phyloP scores from a whole-genome alignment of 2,888 invertebrate species.

The Rhagophthalmus giganteus region DNA sequence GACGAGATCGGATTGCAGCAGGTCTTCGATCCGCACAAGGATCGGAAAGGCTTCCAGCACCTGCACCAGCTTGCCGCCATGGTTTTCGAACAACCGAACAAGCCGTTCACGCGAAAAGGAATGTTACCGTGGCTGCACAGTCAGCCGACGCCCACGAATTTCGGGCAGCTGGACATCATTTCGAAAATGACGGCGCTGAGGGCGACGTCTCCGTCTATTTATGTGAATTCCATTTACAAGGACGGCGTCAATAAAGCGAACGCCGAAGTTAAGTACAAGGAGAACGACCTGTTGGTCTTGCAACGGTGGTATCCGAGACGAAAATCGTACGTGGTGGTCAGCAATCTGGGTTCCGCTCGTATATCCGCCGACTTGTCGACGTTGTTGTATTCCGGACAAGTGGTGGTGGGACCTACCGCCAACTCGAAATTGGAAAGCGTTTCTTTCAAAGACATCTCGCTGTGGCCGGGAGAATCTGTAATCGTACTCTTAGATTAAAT shows the following conservation, averaged over 20 bases:
- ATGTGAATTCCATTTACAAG: conserved; percentile 71
- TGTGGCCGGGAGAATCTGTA: conserved; percentile 65
- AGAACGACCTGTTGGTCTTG: conserved; percentile 67
- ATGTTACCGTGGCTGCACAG: conserved; percentile 69
- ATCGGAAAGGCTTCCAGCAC: conserved; percentile 63
- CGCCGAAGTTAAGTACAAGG: conserved; percentile 67
- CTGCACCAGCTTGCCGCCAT: conserved; percentile 72
- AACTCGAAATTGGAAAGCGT: conserved; percentile 54
- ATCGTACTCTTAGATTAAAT: conserved; percentile 55
- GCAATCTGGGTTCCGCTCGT: conserved; percentile 67
- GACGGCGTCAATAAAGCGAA: conserved; percentile 66
- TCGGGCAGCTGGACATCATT: conserved; percentile 61
- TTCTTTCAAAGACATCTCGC: conserved; percentile 60
- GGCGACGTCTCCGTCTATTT: conserved; percentile 69
- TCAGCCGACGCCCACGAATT: conserved; percentile 58
- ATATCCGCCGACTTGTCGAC: conserved; percentile 72
- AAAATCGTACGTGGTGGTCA: conserved; percentile 74
- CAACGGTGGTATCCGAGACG: conserved; percentile 80
- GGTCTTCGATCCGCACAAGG: conserved; percentile 60
- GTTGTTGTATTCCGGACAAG: conserved; percentile 73
- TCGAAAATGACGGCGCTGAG: conserved; percentile 64
- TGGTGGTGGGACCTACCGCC: conserved; percentile 59
- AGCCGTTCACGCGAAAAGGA: conserved; percentile 57
- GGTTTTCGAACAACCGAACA: conserved; percentile 60
- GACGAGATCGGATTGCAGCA: conserved; percentile 81